Conservation (phyloP, 2,888 invertebrate genomes). For the Nineta flava region DNA sequence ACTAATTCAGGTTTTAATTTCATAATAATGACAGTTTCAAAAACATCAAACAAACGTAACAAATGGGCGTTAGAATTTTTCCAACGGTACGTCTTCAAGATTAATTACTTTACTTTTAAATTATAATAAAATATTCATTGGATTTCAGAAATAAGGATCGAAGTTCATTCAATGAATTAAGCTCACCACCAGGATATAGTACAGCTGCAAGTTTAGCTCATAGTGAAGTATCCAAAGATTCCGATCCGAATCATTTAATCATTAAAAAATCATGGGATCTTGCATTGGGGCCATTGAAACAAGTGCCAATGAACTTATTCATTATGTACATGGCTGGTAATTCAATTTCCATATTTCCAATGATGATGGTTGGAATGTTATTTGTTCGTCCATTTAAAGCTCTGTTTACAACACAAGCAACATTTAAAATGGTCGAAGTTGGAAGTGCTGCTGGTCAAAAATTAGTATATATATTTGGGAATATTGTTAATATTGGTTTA, state of each 20-base stretch:
- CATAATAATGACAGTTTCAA: conserved; percentile 5
- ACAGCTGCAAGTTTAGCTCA: conserved; percentile 53
- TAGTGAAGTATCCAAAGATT: conserved; percentile 65
- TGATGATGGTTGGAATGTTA: conserved; percentile 99
- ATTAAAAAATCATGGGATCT: conserved; percentile 96
- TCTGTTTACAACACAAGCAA: conserved; percentile 72
- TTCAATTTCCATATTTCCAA: conserved; percentile 97
- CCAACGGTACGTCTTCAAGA: neutral
- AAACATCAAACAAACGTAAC: conserved; percentile 1
- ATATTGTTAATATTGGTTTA: conserved; percentile 76
- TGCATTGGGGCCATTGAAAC: conserved; percentile 86
- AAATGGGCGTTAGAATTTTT: conserved; percentile 5
- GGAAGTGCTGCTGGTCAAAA: conserved; percentile 82
- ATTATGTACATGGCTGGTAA: conserved; percentile 99
- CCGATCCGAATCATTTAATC: conserved; percentile 67
- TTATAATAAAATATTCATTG: neutral
- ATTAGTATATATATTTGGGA: conserved; percentile 84
- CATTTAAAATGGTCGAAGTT: conserved; percentile 91
- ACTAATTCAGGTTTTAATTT: too few relatives aligned
- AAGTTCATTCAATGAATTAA: conserved; percentile 36
- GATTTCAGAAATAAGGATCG: conserved; percentile 5
- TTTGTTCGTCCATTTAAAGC: conserved; percentile 93
- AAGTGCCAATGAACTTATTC: conserved; percentile 97
- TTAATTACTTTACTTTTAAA: neutral
- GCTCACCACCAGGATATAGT: conserved; percentile 75